Evolutionary conservation across 2,888 invertebrate genomes (phyloP), one percentile per base, ranked within the genome.

Genomic region (Hedychridium roseum): DNA sequence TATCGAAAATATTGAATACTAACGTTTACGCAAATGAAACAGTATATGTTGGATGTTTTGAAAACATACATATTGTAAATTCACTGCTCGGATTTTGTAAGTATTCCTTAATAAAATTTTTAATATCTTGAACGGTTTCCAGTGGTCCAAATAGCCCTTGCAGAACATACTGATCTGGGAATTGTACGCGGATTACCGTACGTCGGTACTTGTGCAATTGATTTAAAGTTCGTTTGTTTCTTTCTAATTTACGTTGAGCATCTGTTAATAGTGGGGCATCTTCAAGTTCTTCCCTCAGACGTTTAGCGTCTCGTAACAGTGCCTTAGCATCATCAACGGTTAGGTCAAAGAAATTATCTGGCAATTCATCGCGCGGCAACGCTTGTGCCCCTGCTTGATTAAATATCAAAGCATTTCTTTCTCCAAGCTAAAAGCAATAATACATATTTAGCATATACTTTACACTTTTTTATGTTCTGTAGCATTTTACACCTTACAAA

Each of bases 331-430:
- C 97, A 46, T 88, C 86, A 31, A 92, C 83, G 1, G 92, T 92
- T 30, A 95, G 79, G 54, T 94, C 91, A 76, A 91, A 97, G 78
- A 96, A 97, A 38, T 91, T 90, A 78, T 96, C 94, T 0, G 91
- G 89, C 26, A 90, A 79, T 44, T 93, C 91, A 39, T 89, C 88
- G 57, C 87, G 84, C 20, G 84, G 83, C 43, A 81, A 72, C 40
- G 85, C 80, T 60, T 74, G 66, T 9, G 78, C 73, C 46, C 85
- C 82, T 26, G 86, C 84, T 69, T 85, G 85, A 18, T 85, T 81
- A 74, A 90, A 94, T 15, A 88, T 80, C 59, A 93, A 81, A 1
- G 92, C 92, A 75, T 89, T 88, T 55, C 90, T 85, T 46, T 85
- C 84, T 34, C 91, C 90, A 68, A 89, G 74, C 90, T 91, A 70